These are phyloP conservation scores for Ashinkailepas kermadecensis DNA, from an alignment of 2,888 invertebrate species.

Conservation along the genomic window DNA sequence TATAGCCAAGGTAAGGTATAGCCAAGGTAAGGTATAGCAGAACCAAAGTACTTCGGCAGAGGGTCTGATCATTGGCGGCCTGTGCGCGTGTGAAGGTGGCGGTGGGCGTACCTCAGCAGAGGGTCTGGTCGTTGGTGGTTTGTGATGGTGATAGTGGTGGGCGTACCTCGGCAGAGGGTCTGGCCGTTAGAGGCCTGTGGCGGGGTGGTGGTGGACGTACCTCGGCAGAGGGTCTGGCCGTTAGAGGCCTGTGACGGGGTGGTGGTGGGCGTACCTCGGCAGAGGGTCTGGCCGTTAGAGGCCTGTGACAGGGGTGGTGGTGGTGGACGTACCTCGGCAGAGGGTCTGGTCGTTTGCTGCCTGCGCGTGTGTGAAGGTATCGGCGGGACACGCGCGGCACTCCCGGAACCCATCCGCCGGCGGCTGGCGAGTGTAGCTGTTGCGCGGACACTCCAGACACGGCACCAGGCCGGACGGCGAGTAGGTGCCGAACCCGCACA, in stretches of 20 bases:
- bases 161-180: too few species aligned
- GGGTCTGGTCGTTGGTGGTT: too few species aligned
- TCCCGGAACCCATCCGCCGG: conserved; percentile 86
- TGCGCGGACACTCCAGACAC: conserved; percentile 86
- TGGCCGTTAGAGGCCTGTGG: too few species aligned
- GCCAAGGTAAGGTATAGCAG: too few species aligned
- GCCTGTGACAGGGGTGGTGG: conserved; percentile 49
- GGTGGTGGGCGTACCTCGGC: too few species aligned
- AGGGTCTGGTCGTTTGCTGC: conserved; percentile 73
- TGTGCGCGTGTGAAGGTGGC: conserved; percentile 85
- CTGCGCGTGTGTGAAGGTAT: conserved; percentile 82
- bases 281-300: too few species aligned
- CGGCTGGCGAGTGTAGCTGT: conserved; percentile 79
- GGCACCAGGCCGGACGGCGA: conserved; percentile 89
- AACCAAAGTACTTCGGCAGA: conserved; percentile 62
- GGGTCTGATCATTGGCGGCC: conserved; percentile 71
- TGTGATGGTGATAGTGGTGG: too few species aligned
- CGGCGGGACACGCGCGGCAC: conserved; percentile 84
- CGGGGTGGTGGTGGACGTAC: too few species aligned
- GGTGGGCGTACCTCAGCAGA: too few species aligned
- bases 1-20: too few species aligned
- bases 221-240: too few species aligned
- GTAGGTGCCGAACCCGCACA: conserved; percentile 92
- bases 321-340: conserved; percentile 52
- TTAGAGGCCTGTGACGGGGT: too few species aligned